These are phyloP conservation scores for Leptopilina drosophilae DNA, from an alignment of 2,888 invertebrate genomes.

Conservation along the genomic window DNA sequence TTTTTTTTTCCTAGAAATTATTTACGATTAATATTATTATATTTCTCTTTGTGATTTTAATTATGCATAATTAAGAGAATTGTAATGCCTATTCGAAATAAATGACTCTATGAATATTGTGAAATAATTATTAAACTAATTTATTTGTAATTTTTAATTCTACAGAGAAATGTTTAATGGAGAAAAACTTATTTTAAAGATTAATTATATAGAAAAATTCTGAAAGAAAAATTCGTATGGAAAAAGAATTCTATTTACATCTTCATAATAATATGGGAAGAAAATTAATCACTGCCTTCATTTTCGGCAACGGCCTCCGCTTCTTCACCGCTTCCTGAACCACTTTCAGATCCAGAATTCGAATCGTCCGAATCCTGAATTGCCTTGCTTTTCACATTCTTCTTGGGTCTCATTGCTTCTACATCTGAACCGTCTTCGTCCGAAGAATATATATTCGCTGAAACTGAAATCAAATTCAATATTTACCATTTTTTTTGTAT, in stretches of 20 bases:
- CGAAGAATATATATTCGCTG: constrained; percentile 89
- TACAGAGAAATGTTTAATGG: no score
- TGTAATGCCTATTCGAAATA: constrained; percentile 60
- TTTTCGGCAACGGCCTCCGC: constrained; percentile 72
- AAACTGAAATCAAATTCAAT: background rate
- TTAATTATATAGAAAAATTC: no score
- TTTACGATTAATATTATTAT: constrained; percentile 4
- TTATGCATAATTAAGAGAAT: constrained; percentile 50
- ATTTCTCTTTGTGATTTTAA: constrained; percentile 49
- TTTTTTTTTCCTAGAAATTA: constrained; percentile 4
- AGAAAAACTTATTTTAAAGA: no score
- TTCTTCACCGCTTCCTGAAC: constrained; percentile 75
- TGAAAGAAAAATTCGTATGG: background rate
- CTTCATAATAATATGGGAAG: background rate
- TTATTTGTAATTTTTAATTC: constrained; percentile 1
- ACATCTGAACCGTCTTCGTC: constrained; percentile 92
- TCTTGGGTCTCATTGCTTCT: constrained; percentile 85
- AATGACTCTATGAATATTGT: constrained; percentile 49
- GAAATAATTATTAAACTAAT: constrained; percentile 37
- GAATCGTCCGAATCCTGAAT: constrained; percentile 87
- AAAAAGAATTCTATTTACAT: constrained; percentile 11
- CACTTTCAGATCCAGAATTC: constrained; percentile 73
- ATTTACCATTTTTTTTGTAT: no score
- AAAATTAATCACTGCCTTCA: constrained; percentile 64
- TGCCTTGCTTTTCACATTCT: constrained; percentile 86